Percentiles rank a stretch among this genome's conserved stretches.
Conservation (phyloP, 1,140 invertebrate genomes). For the Tyrophagus putrescentiae region DNA sequence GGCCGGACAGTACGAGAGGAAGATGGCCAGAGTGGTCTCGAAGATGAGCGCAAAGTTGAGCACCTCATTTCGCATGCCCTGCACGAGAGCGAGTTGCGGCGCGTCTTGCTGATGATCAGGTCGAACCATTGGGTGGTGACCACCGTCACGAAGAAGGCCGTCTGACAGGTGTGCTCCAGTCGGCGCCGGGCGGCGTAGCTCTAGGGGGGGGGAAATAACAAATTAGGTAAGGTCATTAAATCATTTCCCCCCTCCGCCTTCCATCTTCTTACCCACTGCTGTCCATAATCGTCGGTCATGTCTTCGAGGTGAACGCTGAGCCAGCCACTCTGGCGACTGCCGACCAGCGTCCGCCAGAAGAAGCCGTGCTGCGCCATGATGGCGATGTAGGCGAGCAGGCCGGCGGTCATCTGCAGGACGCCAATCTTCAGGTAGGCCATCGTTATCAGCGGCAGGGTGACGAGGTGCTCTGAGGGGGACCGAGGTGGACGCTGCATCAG, state of each 20-base stretch:
- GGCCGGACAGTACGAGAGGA: conserved; percentile 53
- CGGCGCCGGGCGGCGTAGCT: conserved; percentile 86
- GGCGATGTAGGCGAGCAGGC: conserved; percentile 42
- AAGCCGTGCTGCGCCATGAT: conserved; percentile 42
- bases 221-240: no score
- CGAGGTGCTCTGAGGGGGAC: conserved; percentile 84
- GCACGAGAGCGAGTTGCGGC: conserved; percentile 46
- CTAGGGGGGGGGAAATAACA: no score
- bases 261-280: no score
- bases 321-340: conserved; percentile 36
- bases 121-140: conserved; percentile 62
- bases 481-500: conserved; percentile 91
- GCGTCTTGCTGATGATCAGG: conserved; percentile 50
- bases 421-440: conserved; percentile 39
- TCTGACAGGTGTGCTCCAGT: conserved; percentile 92
- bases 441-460: conserved; percentile 62
- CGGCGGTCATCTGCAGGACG: conserved; percentile 42
- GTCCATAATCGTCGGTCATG: conserved; percentile 39
- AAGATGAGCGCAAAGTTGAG: conserved; percentile 59
- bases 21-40: conserved; percentile 51
- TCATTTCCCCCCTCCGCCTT: no score
- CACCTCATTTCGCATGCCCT: conserved; percentile 43
- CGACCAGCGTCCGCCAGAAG: conserved; percentile 33
- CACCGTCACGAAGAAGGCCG: conserved; percentile 96
- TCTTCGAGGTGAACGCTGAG: conserved; percentile 37